These are phyloP conservation scores for Lophochroa leadbeateri DNA, from an alignment of 2,113 vertebrate genomes.

Conservation along the genomic window DNA sequence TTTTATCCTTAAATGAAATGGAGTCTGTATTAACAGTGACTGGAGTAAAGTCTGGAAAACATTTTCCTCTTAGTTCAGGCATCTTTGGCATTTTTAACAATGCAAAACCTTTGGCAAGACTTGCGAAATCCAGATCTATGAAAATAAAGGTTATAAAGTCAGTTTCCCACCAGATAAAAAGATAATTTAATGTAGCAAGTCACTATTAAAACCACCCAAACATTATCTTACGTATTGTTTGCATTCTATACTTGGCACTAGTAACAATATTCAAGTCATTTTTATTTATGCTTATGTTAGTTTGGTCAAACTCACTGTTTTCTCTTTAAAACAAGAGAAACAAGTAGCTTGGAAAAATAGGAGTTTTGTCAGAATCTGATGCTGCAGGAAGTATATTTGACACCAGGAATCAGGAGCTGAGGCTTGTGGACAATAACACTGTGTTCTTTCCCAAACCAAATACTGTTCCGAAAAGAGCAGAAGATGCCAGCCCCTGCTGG, in stretches of 20 bases:
- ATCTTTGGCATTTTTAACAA: slow-evolving; percentile 92
- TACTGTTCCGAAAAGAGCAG: not conserved
- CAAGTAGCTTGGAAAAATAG: not conserved
- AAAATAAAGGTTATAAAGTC: not conserved
- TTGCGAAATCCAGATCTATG: slow-evolving; percentile 89
- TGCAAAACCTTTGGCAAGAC: slow-evolving; percentile 88
- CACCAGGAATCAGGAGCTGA: not conserved
- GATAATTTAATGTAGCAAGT: not conserved
- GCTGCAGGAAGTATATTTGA: not conserved
- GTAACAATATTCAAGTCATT: not conserved
- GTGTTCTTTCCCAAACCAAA: not conserved
- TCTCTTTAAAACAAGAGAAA: not conserved
- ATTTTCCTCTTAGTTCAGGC: slow-evolving; percentile 90
- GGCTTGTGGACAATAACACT: not conserved
- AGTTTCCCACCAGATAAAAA: not conserved
- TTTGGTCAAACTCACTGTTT: not conserved
- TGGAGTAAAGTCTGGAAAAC: slow-evolving; percentile 81
- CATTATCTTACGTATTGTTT: not conserved
- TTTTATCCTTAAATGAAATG: slow-evolving; percentile 94
- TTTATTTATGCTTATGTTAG: not conserved
- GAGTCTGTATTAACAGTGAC: slow-evolving; percentile 82
- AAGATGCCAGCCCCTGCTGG: not conserved
- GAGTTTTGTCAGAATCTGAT: not conserved
- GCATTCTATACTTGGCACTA: not conserved
- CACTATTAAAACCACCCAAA: not conserved